Base-by-base conservation (phyloP, 2,113 vertebrate genomes). In the Lanius ludovicianus region DNA sequence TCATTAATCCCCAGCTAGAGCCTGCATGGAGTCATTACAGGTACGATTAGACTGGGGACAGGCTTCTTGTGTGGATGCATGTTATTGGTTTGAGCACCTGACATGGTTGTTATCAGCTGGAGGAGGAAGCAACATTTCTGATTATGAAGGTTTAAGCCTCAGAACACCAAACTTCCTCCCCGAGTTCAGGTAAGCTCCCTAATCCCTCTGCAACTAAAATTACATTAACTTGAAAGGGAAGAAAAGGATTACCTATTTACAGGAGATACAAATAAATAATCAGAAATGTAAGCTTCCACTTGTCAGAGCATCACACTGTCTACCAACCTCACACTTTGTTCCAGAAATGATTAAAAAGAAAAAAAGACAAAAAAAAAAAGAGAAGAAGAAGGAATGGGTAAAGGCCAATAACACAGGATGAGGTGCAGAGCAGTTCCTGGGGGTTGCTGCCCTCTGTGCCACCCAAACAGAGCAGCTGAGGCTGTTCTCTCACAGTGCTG, bases 1-100 rank as follows among this genome's bases (percentile, higher is more conserved):
- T 62, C 90, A 96, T 93, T 93, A 96, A 96, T 90, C 83, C 92
- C 92, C 52, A 86, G 90, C 76, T 84, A 68, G 12, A 75, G 62
- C 56, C 85, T 68, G 90, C 57, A 78, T 75, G 27, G 53, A 87
- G 79, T 35, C 90, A 78, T 90, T 93, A 81, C 41, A 90, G 88
- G 60, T 84, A 71, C 84, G 56, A 70, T 92, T 75, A 81, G 74
- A 73, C n/a, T 50, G 73, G 59, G 59, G 64, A 81, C 35, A 52
- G 85, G 31, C 68, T 60, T 44, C 76, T 94, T 42, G 25, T 69
- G 50, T 69, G 50, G 67, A 79, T 91, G 65, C 33, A 22, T 41
- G 47, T 42, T 82, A 87, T 2, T 71, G 87, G 50, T 70, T 56
- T 60, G 74, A 83, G 75, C 9, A 42, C 46, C 82, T 50, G 37